Base-by-base conservation (phyloP, 2,797 vertebrate species). In the Centropyge bicolor region DNA sequence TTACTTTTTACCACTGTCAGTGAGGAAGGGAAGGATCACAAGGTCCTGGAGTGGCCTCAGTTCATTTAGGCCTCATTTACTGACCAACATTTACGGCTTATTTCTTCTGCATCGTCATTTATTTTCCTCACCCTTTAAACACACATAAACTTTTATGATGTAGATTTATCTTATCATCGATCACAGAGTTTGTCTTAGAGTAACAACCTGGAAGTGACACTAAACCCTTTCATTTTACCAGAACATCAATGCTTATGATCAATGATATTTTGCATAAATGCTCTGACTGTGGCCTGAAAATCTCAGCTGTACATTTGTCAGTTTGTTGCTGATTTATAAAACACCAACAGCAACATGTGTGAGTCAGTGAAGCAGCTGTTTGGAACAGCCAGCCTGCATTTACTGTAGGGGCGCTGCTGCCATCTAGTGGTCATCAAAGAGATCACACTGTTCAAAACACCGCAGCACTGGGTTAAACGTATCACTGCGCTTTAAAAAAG, bases 1-100 rank as follows among this genome's bases (percentile, higher is more conserved):
- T 88, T 70, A 52, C 81, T 88, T 65, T 90, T 92, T 70, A 85
- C 86, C 63, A 85, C 76, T 71, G 48, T 84, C 57, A 77, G 87
- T 63, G 61, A 80, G 59, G 59, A 64, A 56, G n/a, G 16, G 45
- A 79, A 74, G n/a, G 13, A 63, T 64, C 8, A 52, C 4, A 52
- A 13, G 36, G 19, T 36, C 10, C 11, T 51, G 3, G 8, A 54
- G 5, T 16, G 14, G 43, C 43, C 13, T 49, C 3, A 49, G 54
- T 46, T 1, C 20, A 36, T 62, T n/a, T 8, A 55, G 48, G 16
- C 3, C 6, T 56, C 17, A 59, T 19, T 65, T 22, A 13, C 14
- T 66, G 14, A 2, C 17, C 5, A 24, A 8, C 2, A 3, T 4
- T 13, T 38, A 10, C 5, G 2, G 5, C n/a, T 22, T 4, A 49